These are phyloP conservation scores for Erynnis tages DNA, from an alignment of 2,888 invertebrate species.

Conservation along the genomic window DNA sequence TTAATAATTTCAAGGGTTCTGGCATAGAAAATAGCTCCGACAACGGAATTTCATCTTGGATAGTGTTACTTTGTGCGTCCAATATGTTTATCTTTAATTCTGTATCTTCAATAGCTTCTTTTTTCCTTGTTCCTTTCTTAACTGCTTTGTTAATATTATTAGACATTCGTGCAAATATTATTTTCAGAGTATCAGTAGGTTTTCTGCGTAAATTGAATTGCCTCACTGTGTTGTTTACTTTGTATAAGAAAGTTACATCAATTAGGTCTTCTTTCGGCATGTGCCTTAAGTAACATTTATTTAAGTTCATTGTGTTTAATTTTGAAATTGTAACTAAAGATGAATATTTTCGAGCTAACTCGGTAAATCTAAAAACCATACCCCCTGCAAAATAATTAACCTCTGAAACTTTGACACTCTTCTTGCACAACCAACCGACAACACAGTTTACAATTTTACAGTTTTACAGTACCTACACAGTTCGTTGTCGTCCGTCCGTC, in stretches of 20 bases:
- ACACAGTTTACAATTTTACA: too few species aligned
- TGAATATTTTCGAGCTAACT: constrained; percentile 42
- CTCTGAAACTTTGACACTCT: too few species aligned
- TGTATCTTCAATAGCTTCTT: constrained; percentile 35
- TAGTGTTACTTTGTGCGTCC: constrained; percentile 41
- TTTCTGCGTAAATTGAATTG: constrained; percentile 88
- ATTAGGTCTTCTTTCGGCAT: constrained; percentile 56
- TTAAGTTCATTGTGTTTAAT: constrained; percentile 54
- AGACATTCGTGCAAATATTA: constrained; percentile 82
- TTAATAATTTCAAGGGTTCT: constrained; percentile 70
- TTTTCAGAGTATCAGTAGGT: constrained; percentile 82
- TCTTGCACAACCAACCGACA: too few species aligned
- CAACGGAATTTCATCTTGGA: constrained; percentile 52
- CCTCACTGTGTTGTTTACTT: constrained; percentile 65
- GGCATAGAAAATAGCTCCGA: constrained; percentile 54
- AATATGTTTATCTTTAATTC: constrained; percentile 48
- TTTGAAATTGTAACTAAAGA: constrained; percentile 51
- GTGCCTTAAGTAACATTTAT: constrained; percentile 68
- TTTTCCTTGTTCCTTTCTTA: constrained; percentile 67
- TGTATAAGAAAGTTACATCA: constrained; percentile 62
- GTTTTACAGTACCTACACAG: too few species aligned
- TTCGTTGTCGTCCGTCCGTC: too few species aligned
- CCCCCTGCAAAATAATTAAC: constrained; percentile 21
- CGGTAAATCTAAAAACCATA: constrained; percentile 44
- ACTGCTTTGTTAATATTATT: constrained; percentile 84